Base-by-base conservation (phyloP, 2,888 invertebrate genomes). In the Drosophila limbata region DNA sequence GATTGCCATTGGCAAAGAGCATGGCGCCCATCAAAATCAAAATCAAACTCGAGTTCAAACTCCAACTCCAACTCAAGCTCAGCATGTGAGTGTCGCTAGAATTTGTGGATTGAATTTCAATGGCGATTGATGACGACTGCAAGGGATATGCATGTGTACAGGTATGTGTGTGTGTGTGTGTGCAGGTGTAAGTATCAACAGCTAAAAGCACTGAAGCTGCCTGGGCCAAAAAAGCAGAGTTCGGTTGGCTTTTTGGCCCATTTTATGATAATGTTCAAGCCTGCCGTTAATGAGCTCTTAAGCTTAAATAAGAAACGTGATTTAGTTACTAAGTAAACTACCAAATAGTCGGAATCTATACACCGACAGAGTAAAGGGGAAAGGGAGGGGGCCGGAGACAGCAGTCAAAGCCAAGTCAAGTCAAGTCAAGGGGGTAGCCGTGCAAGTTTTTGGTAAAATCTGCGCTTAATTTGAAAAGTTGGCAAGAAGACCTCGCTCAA, bases 261-360 rank as follows among this genome's bases (percentile, higher is more conserved):
- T 88, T 88, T 89, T 89, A 89, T 88, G 89, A 85, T 89, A 85
- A 89, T 86, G 84, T 78, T 82, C 61, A 73, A 74, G 79, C 83
- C 84, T 83, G 86, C 72, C 86, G 79, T 86, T 88, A 87, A 85
- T 90, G 89, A 90, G 90, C 88, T 88, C 90, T 90, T 89, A 84
- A 89, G 90, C 90, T 85, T 81, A 90, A 89, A 89, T 90, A 89
- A 88, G 90, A 85, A 84, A 87, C 89, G 90, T 89, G 89, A 88
- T 90, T 86, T 84, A 88, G 85, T 77, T 86, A 86, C 89, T 84
- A 86, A 86, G 89, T 85, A 85, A 85, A 85, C 88, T 88, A 81
- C 72, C 69, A 79, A 83, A 83, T 80, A 88, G 74, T 70, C 68
- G 63, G 60, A 69, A 67, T 39, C 42, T 45, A 28, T 35, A 52